Evolutionary conservation across 2,888 invertebrate genomes (phyloP), one percentile per base, ranked within the genome.

Genomic region (Ochlodes sylvanus): DNA sequence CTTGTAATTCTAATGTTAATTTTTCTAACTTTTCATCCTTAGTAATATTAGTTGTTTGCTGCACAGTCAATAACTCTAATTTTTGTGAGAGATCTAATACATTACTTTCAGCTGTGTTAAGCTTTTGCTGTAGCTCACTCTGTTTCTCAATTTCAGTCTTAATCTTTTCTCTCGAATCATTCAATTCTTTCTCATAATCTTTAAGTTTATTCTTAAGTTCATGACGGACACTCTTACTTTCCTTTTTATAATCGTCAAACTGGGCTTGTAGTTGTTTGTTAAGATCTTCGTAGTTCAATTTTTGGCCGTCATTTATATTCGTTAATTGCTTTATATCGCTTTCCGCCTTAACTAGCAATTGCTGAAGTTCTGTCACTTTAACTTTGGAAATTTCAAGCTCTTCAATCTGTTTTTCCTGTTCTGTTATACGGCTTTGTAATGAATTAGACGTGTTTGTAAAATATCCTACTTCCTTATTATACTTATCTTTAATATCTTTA

Each of bases 121-220:
- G 76, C 77, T 89, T 91, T 44, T 80, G 77, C 77, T 90, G 86
- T 14, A 94, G 73, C 68, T 86, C 81, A 71, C 78, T 84, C 71
- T 90, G 89, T 75, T 91, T 90, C 69, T 86, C 85, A 69, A 85
- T 81, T 79, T 93, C 92, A 50, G 76, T 71, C 70, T 87, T 87
- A 19, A 89, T 75, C 71, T 85, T 89, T 52, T 87, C 87, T 79
- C 87, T 92, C 57, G 89, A 86, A 68, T 86, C 86, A 70, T 84
- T 80, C 69, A 89, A 77, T 75, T 88, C 84, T 73, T 88, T 90
- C 70, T 93, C 90, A 68, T 88, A 87, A 19, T 88, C 95, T 71
- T 95, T 95, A 69, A 97, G 80, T 77, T 95, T 95, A 21, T 88
- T 82, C 74, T 92, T 86, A 1, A 96, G 80, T 54, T 94, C 94